Conservation (phyloP, 2,797 vertebrate genomes). For the Chloroceryle amazona region DNA sequence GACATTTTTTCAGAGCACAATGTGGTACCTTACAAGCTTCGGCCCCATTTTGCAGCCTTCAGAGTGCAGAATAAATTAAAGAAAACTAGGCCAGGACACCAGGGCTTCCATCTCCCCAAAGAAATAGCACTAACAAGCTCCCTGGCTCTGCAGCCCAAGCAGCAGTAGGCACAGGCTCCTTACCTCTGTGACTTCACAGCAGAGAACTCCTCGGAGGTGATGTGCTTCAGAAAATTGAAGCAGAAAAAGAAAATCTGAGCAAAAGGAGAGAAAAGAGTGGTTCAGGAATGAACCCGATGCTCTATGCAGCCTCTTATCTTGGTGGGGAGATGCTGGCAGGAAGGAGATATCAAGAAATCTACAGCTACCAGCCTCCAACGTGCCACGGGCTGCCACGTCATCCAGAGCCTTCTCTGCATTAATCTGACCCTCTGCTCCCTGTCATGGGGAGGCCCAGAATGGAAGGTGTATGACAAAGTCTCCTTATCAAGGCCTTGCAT, state of each 20-base stretch:
- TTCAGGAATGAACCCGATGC: slow-evolving; percentile 20
- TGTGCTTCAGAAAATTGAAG: slow-evolving; percentile 99
- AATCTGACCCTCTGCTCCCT: not conserved
- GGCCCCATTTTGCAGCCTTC: slow-evolving; percentile 72
- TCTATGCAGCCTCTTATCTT: slow-evolving; percentile 15
- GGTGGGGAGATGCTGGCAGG: not conserved
- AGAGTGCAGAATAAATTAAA: slow-evolving; percentile 75
- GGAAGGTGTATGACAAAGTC: not conserved
- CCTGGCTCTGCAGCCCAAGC: slow-evolving; percentile 22
- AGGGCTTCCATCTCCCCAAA: slow-evolving; percentile 59
- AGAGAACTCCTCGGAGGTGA: slow-evolving; percentile 97
- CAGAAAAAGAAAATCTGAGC: slow-evolving; percentile 99
- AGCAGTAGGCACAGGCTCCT: slow-evolving; percentile 55
- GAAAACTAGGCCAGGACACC: slow-evolving; percentile 68
- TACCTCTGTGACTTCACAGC: slow-evolving; percentile 92
- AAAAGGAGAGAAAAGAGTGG: slow-evolving; percentile 45
- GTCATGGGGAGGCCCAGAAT: not conserved
- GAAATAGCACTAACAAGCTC: slow-evolving; percentile 54
- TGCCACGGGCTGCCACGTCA: not conserved
- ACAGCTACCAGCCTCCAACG: not conserved
- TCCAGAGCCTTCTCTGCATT: not conserved
- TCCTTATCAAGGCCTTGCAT: not conserved
- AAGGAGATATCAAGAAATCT: not conserved
- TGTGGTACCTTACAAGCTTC: slow-evolving; percentile 52
- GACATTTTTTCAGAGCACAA: slow-evolving; percentile 50